phyloP scores from a whole-genome alignment of 2,113 vertebrate genomes.

The Ellobius talpinus region DNA sequence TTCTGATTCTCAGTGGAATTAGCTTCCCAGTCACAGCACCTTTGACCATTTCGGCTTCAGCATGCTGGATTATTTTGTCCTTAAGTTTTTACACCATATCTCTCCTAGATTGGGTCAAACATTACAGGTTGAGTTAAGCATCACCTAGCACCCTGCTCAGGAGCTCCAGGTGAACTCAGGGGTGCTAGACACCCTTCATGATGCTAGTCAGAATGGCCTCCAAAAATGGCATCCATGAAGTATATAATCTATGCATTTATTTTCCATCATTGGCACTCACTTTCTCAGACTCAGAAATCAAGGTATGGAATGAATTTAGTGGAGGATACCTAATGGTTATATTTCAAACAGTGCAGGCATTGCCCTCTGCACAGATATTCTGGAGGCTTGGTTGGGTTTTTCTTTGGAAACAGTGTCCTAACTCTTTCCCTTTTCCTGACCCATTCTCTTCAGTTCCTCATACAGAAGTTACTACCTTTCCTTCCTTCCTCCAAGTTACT shows the following conservation, averaged over 20 bases:
- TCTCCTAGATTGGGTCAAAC: not conserved
- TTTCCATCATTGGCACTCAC: not conserved
- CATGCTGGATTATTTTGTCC: not conserved
- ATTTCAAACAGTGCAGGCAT: not conserved
- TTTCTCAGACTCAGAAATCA: not conserved
- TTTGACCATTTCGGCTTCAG: not conserved
- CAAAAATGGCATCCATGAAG: not conserved
- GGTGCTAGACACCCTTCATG: not conserved
- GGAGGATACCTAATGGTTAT: not conserved
- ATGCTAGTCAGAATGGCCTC: not conserved
- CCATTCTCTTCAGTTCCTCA: not conserved
- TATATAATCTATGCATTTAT: not conserved
- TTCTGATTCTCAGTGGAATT: conserved; percentile 17
- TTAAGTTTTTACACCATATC: not conserved
- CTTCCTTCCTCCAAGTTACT: not conserved
- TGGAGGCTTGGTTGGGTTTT: not conserved
- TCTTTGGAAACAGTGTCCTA: not conserved
- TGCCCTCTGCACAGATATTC: not conserved
- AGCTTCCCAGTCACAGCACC: not conserved
- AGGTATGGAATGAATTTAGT: not conserved
- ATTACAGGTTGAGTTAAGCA: not conserved
- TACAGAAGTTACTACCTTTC: not conserved
- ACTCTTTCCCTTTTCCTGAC: not conserved
- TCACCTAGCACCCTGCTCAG: not conserved
- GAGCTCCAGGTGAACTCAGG: not conserved